Evolutionary conservation across 2,113 vertebrate species (phyloP), one percentile per base, ranked within the genome.

Genomic region (Abramis brama): DNA sequence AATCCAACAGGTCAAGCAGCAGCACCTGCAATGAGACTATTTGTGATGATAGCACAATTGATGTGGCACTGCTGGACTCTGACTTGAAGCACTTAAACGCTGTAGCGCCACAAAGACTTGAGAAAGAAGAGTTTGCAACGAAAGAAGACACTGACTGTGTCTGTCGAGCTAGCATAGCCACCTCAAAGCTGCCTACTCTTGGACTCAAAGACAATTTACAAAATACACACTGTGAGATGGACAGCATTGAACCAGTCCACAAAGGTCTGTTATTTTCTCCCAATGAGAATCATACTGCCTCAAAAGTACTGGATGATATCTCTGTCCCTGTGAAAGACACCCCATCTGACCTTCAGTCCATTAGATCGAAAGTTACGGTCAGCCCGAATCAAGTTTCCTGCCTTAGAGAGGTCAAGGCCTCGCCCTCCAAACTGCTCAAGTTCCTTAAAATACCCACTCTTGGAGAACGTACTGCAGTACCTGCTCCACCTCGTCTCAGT

Each of bases 361-460:
- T 92, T 70, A 93, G 95, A 92, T 94, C 94, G 81, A 83, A 92
- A 23, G 92, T 95, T 85, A 94, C 94, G 21, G 88, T 95, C 64
- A 95, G 93, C 77, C 93, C 95, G 39, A 91, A 92, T 89, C 90
- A 93, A 85, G 87, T 89, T 39, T 88, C 85, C 88, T 95, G 86
- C 66, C 84, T 87, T 33, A 79, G 80, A 89, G 88, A 89, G 27
- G 88, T 85, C 79, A 89, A 89, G 75, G 66, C 88, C 68, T 90
- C 89, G 2, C 89, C 97, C 7, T 96, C 95, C 87, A 97, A 96
- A 89, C 95, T 96, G 87, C 96, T 97, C 74, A 97, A 97, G 91
- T 95, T 98, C 89, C 90, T 98, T 52, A 98, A 97, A 93, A 94
- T 97, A 43, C 96, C 97, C 15, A 89, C 94, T 0, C 90, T 94